Evolutionary conservation across 2,797 vertebrate genomes (phyloP), one percentile per base, ranked within the genome.

Genomic region (Crypturellus tataupa): DNA sequence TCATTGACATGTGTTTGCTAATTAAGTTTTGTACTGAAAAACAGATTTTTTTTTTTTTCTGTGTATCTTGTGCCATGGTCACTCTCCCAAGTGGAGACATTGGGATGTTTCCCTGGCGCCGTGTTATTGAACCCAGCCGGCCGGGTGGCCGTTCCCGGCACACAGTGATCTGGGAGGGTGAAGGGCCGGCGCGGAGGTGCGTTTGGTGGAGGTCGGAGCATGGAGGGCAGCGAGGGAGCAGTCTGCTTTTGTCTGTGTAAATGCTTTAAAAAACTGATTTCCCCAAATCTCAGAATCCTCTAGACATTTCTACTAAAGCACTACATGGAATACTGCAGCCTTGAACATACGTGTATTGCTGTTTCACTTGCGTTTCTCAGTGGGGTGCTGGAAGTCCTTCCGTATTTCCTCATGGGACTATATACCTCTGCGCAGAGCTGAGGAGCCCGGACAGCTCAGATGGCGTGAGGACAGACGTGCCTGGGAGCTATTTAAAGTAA

Each of bases 121-220:
- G 42, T 69, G 59, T 37, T 63, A 35, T 23, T 55, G 63, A n/a
- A 9, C 29, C 14, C 25, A 39, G 13, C 37, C 1, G 2, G 33
- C 37, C 1, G 3, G 19, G 42, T 14, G 40, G 72, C 40, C 70
- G 29, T 59, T 37, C 76, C 10, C 8, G 7, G 2, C 4, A 2
- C 1, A 2, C 46, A 2, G 1, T 1, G 10, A 18, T 56, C 16
- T 44, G 55, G 31, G 0, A 1, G 10, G 55, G 27, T 20, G 23
- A 33, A 35, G n/a, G 44, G 59, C 1, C 27, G 27, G 27, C 15
- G 24, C 73, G 42, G 29, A 20, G 5, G n/a, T 9, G 18, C 2
- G 1, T 20, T 13, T 19, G 7, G 31, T 35, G 21, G n/a, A 40
- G 55, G 6, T 13, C 35, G 40, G 40, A 49, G 8, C 1, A 0